A percentile compares a stretch with the other conserved stretches of the same genome.
These are phyloP conservation scores for Diploscapter pachys DNA, from an alignment of 1,140 invertebrate species.

Conservation along the genomic window DNA sequence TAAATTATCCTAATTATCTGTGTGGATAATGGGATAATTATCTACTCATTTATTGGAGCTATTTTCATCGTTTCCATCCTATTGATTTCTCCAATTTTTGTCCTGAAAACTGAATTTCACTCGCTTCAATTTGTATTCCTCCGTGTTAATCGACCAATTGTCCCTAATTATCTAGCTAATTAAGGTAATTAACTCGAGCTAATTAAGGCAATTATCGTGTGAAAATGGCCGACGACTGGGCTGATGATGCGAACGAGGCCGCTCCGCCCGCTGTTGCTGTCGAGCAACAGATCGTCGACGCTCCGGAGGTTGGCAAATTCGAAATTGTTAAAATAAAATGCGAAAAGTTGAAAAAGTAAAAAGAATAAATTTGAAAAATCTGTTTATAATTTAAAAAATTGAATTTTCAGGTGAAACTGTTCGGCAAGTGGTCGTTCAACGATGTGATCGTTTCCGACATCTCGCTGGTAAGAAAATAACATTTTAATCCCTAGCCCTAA, in stretches of 20 bases:
- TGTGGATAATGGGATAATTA: too few relatives aligned
- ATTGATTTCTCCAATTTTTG: too few relatives aligned
- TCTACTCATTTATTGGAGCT: too few relatives aligned
- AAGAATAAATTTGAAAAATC: neutral
- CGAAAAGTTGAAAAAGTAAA: neutral
- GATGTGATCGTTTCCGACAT: slow-evolving; percentile 97
- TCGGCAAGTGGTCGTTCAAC: slow-evolving; percentile 94
- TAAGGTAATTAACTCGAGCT: neutral
- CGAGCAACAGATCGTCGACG: slow-evolving; percentile 16
- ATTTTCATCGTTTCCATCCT: too few relatives aligned
- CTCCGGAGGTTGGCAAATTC: slow-evolving; percentile 12
- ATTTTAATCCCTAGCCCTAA: too few relatives aligned
- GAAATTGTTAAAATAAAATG: too few relatives aligned
- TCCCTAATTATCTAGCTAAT: neutral
- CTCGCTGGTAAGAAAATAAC: slow-evolving; percentile 72
- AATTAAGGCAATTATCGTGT: neutral
- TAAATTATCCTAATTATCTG: too few relatives aligned
- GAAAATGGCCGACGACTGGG: slow-evolving; percentile 27
- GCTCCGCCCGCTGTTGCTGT: neutral
- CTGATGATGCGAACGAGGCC: slow-evolving; percentile 1
- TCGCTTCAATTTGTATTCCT: too few relatives aligned
- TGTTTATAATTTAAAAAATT: neutral
- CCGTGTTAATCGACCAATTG: neutral
- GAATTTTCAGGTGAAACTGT: slow-evolving; percentile 80
- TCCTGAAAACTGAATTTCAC: too few relatives aligned